phyloP scores from a whole-genome alignment of 2,888 invertebrate species.

The Epinotia ramella region DNA sequence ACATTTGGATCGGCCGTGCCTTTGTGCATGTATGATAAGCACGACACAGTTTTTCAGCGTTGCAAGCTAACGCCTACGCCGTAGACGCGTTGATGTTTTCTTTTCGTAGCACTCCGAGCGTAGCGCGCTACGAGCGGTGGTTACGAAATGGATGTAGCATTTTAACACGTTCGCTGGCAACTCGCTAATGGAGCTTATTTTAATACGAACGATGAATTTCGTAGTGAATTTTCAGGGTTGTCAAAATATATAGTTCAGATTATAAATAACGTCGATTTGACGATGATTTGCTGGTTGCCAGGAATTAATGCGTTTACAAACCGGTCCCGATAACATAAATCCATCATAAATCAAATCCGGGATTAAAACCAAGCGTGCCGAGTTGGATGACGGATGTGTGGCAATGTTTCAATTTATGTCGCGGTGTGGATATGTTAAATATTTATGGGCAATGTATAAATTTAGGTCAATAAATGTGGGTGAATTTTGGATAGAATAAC shows the following conservation, averaged over 20 bases:
- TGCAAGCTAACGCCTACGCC: background rate
- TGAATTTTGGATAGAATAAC: background rate
- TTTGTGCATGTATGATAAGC: background rate
- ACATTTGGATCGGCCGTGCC: too few relatives aligned
- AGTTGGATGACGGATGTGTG: background rate
- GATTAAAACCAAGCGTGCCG: slow-evolving; percentile 3
- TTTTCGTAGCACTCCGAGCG: slow-evolving; percentile 21
- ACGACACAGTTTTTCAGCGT: background rate
- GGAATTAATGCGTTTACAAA: slow-evolving; percentile 3
- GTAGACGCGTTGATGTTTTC: slow-evolving; percentile 11
- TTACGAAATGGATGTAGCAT: background rate
- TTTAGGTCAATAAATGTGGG: background rate
- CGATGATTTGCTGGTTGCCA: background rate
- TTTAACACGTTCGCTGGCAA: background rate
- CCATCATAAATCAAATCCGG: background rate
- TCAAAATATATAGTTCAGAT: background rate
- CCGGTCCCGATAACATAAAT: background rate
- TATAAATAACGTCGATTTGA: slow-evolving; percentile 6
- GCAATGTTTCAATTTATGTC: slow-evolving; percentile 12
- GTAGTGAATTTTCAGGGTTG: background rate
- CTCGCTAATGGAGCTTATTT: too few relatives aligned
- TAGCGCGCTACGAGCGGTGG: background rate
- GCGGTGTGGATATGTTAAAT: background rate
- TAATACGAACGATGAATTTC: too few relatives aligned
- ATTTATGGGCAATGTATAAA: background rate